Base-by-base conservation (phyloP, 2,888 invertebrate species). In the Stenoptilia bipunctidactyla region DNA sequence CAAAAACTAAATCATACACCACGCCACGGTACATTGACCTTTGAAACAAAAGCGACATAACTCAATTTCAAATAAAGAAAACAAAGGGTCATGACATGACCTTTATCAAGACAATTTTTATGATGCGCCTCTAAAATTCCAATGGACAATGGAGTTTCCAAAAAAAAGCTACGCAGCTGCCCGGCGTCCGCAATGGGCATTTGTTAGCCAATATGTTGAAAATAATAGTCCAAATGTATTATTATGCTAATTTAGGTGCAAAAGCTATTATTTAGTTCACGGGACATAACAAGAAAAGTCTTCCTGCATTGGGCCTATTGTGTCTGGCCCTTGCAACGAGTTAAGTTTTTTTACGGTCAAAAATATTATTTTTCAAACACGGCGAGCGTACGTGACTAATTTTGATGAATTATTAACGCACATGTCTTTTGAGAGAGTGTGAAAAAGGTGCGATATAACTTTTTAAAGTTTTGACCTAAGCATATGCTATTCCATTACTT, bases 181-280 rank as follows among this genome's bases (percentile, higher is more conserved):
- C 76, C 71, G 42, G 37, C 50, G 55, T 52, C 52, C 57, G 64
- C 60, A 64, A 68, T 58, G 63, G 63, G 58, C 62, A 58, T 66
- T 65, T 66, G 68, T 73, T 70, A 66, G 68, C 72, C 71, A 63
- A 70, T 20, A 70, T 61, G 53, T 63, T 66, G 61, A 60, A 77
- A 79, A 77, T 75, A 77, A 77, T 77, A 75, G 69, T 67, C 52
- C 48, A 52, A 51, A 52, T 64, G 65, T 63, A 80, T 82, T 83
- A 82, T 83, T 80, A 83, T 83, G 83, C 66, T 62, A 83, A 83
- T 82, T 56, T 50, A 36, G 46, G 54, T 52, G 59, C 61, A 55
- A 61, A 63, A 53, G 62, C 69, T 65, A 74, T 80, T 79, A 76
- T 80, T 74, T 58, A 39, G 47, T 50, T 69, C 69, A 64, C 80